Evolutionary conservation across 2,888 invertebrate genomes (phyloP), one percentile per base, ranked within the genome.

Genomic region (Watsonalla cultraria): DNA sequence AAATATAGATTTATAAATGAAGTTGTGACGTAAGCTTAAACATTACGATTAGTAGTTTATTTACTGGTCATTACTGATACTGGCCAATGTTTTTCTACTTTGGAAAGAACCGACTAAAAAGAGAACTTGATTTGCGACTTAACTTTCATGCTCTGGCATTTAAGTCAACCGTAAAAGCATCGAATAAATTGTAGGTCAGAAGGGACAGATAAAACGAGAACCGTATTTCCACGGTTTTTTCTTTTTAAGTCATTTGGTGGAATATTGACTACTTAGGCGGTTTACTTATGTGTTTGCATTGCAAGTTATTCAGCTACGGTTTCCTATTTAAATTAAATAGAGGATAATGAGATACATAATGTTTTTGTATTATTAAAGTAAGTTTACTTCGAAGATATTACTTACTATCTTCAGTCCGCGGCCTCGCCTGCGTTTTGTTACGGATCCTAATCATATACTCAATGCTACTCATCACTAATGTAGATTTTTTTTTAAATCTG

Each of bases 111-210:
- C 71, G 57, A 66, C 66, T 63, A 71, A 78, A 82, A 74, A 78
- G 37, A 61, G 76, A 80, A 83, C 82, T 86, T 85, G 83, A 88
- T 86, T 87, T 85, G 80, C 74, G 75, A 84, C 74, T 80, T 78
- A 76, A 82, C 79, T 83, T 82, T 77, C 77, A 81, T 86, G 84
- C 86, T 88, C 88, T 86, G 86, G 84, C 86, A 81, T 88, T 88
- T 88, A 82, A 87, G 82, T 87, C 86, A 85, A 84, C 82, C 87
- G 87, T 86, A 83, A 88, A 88, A 84, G 81, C 85, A 84, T 83
- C 82, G 84, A 86, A 87, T 88, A 86, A 88, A 89, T 88, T 87
- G 87, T 89, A 84, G 86, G 89, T 88, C 89, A 86, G 84, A 85
- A 86, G 87, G 89, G 88, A 89, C 86, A 88, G 85, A 90, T 88